Evolutionary conservation across 92 coral and sea anemone genomes (phyloP).

Genomic region (Phymanthus crucifer): DNA sequence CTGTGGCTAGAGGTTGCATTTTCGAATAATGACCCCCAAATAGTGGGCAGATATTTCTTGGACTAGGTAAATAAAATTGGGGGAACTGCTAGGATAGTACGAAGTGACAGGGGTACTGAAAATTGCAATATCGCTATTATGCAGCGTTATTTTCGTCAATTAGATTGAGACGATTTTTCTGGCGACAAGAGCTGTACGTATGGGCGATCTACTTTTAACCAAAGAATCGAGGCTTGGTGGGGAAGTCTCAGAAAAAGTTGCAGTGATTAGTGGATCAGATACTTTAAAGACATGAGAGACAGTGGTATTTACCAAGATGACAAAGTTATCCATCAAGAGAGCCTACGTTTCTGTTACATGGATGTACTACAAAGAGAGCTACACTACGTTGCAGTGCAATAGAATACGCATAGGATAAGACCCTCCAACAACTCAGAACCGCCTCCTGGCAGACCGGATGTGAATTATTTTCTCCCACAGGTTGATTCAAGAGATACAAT

Average conservation of each 20-base stretch:
- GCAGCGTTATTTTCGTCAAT: constrained; percentile 22
- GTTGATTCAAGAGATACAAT: constrained; percentile 43
- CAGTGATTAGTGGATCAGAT: constrained; percentile 27
- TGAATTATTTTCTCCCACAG: constrained; percentile 59
- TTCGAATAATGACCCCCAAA: constrained; percentile 41
- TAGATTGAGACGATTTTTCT: too few species aligned
- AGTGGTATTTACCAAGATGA: constrained; percentile 58
- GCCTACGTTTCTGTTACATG: constrained; percentile 68
- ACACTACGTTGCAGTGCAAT: constrained; percentile 50
- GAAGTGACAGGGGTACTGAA: constrained; percentile 23
- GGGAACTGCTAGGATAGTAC: constrained; percentile 27
- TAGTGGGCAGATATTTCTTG: constrained; percentile 29
- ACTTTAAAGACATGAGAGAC: constrained; percentile 44
- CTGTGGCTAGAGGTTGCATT: constrained; percentile 58
- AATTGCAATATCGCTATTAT: constrained; percentile 23
- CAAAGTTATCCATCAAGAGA: constrained; percentile 48
- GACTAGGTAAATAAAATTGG: constrained; percentile 50
- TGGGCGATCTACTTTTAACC: constrained; percentile 32
- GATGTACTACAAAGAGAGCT: constrained; percentile 46
- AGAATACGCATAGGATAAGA: constrained; percentile 63
- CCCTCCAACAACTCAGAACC: constrained; percentile 48
- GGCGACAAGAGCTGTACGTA: constrained; percentile 30
- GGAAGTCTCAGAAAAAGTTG: constrained; percentile 17
- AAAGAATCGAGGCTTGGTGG: constrained; percentile 45
- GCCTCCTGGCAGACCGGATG: constrained; percentile 63